phyloP scores from a whole-genome alignment of 2,888 invertebrate genomes.

The Melieria crassipennis region DNA sequence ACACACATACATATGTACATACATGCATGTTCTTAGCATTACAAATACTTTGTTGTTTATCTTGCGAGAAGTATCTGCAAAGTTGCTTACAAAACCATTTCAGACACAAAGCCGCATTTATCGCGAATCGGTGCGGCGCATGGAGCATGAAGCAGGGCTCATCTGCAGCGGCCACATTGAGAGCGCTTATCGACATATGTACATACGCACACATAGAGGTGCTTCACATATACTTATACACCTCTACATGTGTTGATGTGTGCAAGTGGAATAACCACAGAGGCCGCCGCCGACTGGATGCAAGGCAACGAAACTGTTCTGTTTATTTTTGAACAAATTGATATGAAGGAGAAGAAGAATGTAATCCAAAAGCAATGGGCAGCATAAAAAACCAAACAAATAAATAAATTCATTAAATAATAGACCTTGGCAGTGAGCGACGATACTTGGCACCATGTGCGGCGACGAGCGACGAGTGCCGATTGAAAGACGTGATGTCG shows the following conservation, averaged over 20 bases:
- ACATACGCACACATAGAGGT: background rate
- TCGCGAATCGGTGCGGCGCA: too few species aligned
- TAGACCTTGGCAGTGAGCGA: conserved; percentile 26
- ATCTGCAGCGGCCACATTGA: too few species aligned
- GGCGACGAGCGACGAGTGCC: conserved; percentile 5
- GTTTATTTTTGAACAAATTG: too few species aligned
- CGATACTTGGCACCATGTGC: conserved; percentile 16
- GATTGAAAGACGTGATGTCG: conserved; percentile 19
- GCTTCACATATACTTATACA: background rate
- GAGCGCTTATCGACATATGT: too few species aligned
- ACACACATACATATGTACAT: too few species aligned
- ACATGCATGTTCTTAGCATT: background rate
- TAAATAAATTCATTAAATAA: conserved; percentile 24
- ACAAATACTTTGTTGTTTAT: background rate
- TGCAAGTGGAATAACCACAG: background rate
- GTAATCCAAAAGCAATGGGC: conserved; percentile 35
- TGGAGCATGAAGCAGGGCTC: too few species aligned
- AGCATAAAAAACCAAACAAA: conserved; percentile 5
- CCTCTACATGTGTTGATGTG: background rate
- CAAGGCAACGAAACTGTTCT: too few species aligned
- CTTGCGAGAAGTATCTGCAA: too few species aligned
- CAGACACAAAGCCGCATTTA: too few species aligned
- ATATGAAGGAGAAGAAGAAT: too few species aligned
- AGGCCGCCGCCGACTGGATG: background rate
- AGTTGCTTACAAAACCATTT: too few species aligned